A percentile compares a stretch with the other conserved stretches of the same genome.
Evolutionary conservation across 2,888 invertebrate species (phyloP).

Genomic region (Oxyscelio sp.): DNA sequence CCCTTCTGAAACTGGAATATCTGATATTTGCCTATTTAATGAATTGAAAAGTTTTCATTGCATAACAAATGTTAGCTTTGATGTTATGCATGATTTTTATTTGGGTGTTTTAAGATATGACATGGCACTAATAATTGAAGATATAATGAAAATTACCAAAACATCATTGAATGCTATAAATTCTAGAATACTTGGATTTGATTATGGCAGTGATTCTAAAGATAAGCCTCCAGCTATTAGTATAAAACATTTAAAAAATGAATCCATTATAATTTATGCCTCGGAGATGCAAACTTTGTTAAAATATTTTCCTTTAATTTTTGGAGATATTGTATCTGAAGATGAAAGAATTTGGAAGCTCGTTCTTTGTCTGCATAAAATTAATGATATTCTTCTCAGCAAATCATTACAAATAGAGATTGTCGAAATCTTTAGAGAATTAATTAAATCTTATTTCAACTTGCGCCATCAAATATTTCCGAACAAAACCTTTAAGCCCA

Average conservation of each 20-base stretch:
- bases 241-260: constrained; percentile 36
- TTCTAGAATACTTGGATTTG: constrained; percentile 18
- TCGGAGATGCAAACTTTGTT: constrained; percentile 41
- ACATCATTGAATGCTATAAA: constrained; percentile 16
- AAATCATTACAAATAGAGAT: constrained; percentile 12
- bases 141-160: constrained; percentile 11
- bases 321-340: constrained; percentile 27
- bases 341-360: constrained; percentile 22
- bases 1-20: too few relatives aligned
- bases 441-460: neutral
- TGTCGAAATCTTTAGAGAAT: neutral
- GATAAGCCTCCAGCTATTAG: constrained; percentile 39
- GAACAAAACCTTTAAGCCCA: constrained; percentile 23
- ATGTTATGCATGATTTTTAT: constrained; percentile 67
- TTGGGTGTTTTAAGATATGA: constrained; percentile 61
- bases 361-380: constrained; percentile 4
- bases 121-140: constrained; percentile 51
- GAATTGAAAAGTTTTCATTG: constrained; percentile 56
- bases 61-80: constrained; percentile 50
- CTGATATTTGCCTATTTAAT: constrained; percentile 9
- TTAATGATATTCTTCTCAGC: constrained; percentile 3
- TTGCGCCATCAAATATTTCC: constrained; percentile 16
- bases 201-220: constrained; percentile 20
- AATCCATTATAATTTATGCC: constrained; percentile 34
- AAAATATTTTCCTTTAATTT: constrained; percentile 48